Evolutionary conservation across 2,888 invertebrate genomes (phyloP), one percentile per base, ranked within the genome.

Genomic region (Diloba caeruleocephala): DNA sequence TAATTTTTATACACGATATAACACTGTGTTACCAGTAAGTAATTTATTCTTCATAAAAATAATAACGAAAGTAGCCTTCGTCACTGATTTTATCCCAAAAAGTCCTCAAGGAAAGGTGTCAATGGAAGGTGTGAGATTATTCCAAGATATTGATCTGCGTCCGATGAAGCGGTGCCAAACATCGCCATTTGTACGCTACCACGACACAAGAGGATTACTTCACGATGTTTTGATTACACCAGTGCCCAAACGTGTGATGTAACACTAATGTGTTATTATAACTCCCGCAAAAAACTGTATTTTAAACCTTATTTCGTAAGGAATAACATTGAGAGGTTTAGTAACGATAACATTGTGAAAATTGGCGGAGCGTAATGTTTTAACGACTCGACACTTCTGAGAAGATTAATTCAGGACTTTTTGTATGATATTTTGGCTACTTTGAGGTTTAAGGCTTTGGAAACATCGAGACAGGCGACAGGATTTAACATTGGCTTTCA

Each of bases 221-320:
- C 80, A 84, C 86, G 83, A 85, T 90, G 84, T 89, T 88, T 90
- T 90, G 87, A 88, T 89, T 85, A 78, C 83, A 81, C 56, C 78
- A 80, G 79, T 74, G 78, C 74, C 71, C 75, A 62, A 59, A 72
- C 66, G 69, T 64, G 61, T 63, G 57, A 74, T 76, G 76, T 76
- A 60, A 74, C 50, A 66, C 63, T n/a, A n/a, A n/a, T n/a, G n/a
- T n/a, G n/a, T n/a, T n/a, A 49, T 53, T 53, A 56, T 46, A 44
- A 53, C 1, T 34, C 32, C 0, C 1, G 4, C 2, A 4, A 25
- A 50, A 21, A 34, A 23, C 12, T 12, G 2, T 15, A 73, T 63
- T 70, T 45, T 67, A 33, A 56, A 66, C 73, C 66, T 46, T 82
- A 76, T 32, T 1, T 0, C 8, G 0, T 1, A 31, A 6, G 12